Evolutionary conservation across 2,888 invertebrate species (phyloP), one percentile per base, ranked within the genome.

Genomic region (Sphaerophoria rueppellii): DNA sequence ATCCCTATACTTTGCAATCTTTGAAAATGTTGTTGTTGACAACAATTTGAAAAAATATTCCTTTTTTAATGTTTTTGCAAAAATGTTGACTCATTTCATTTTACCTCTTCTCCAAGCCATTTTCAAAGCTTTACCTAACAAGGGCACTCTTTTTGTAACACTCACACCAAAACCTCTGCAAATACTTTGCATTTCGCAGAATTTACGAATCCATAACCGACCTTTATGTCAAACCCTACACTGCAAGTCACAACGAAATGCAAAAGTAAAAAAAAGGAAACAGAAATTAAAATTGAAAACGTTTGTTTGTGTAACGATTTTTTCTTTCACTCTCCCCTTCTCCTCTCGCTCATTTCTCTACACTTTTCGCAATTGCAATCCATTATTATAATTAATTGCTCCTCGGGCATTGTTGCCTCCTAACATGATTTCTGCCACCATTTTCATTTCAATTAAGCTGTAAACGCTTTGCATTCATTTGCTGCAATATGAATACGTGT

Each of bases 301-400:
- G 40, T 43, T 54, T 76, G 55, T 55, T 67, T 69, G 58, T 43
- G 43, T 72, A 32, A 35, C 40, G 35, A 40, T 48, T 50, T 61
- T 32, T 74, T 52, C 71, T 65, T 54, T 57, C 69, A 11, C 12
- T 43, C 12, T 43, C 12, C 54, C 32, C 65, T 72, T 43, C 12
- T 43, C 12, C 12, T 43, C 54, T 54, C 65, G 55, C 50, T 67
- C 65, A 37, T 67, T 67, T 67, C 40, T 34, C 40, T 34, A 60
- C 57, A 71, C 71, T 71, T 87, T 82, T 81, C 77, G 81, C 79
- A 86, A 87, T 87, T 82, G 81, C 79, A 86, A 87, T 87, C 85
- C 87, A 82, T 87, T 87, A 86, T 82, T 86, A 78, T 82, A 87
- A 87, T 87, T 87, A 87, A 87, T 87, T 81, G 81, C 77, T 86